Evolutionary conservation across 1,140 invertebrate species (phyloP).

Genomic region (Pseudomyrmex concolor): DNA sequence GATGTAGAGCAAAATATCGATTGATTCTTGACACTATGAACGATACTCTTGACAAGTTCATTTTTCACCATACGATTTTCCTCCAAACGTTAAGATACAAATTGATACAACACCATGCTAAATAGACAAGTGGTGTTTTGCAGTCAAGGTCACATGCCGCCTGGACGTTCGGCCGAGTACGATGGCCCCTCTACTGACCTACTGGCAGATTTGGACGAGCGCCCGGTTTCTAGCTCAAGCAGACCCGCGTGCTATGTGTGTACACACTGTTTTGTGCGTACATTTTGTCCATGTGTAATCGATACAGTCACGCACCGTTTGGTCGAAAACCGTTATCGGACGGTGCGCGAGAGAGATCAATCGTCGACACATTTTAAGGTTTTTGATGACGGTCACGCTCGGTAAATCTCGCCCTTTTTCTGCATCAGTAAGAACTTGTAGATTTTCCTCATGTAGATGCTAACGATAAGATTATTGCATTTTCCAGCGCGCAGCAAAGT

Average conservation of each 20-base stretch:
- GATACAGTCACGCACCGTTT: conserved; percentile 4
- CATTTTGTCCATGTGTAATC: background rate
- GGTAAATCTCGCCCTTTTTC: conserved; percentile 27
- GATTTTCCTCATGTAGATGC: too few relatives aligned
- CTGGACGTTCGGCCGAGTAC: conserved; percentile 60
- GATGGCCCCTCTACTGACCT: conserved; percentile 76
- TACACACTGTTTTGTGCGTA: conserved; percentile 11
- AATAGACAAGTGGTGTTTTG: background rate
- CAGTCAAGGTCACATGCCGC: conserved; percentile 71
- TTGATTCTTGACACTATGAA: background rate
- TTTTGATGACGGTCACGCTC: conserved; percentile 4
- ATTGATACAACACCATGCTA: background rate
- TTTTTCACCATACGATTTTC: background rate
- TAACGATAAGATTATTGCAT: background rate
- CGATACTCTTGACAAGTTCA: background rate
- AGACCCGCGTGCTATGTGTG: background rate
- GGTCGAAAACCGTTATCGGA: conserved; percentile 71
- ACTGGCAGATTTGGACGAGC: conserved; percentile 81
- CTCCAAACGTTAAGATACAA: background rate
- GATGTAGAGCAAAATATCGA: background rate
- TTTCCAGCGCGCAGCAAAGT: background rate
- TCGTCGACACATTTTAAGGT: conserved; percentile 27
- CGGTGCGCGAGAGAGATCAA: conserved; percentile 14
- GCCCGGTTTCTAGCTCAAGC: conserved; percentile 53
- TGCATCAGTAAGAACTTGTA: too few relatives aligned